Base-by-base conservation (phyloP, 2,888 invertebrate genomes). In the Kryphioiulus occultus region DNA sequence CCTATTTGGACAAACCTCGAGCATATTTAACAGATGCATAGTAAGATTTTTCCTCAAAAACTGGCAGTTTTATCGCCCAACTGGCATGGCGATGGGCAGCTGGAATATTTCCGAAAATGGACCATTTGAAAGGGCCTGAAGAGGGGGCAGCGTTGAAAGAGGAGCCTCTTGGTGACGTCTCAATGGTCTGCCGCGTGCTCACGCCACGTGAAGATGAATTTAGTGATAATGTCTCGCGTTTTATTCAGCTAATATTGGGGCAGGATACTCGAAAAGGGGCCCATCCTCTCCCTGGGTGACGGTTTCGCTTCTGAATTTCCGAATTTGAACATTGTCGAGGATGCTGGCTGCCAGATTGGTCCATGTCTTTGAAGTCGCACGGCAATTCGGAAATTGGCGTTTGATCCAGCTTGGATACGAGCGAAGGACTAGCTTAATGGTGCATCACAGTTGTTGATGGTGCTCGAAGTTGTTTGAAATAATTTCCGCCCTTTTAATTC, bases 131-230 rank as follows among this genome's bases (percentile, higher is more conserved):
- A 78, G 78, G 78, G 78, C 78, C 78, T 22, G n/a, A 68, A 30
- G 30, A 78, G 30, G 78, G 44, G 78, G 78, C n/a, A 19, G n/a
- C 44, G 10, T 0, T 78, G 78, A 78, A 78, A 78, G 78, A 78
- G 78, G 78, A 78, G 30, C 26, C 78, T 30, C 78, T 78, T 78
- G 2, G 78, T 78, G 78, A 78, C 78, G 78, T 78, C 78, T 78
- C 78, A 78, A 78, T 78, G 78, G 78, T 78, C 78, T 78, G 78
- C 78, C 78, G 78, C 78, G 78, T 78, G 78, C 78, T 78, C 78
- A 78, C 78, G 78, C 78, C 78, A 32, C 78, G 78, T 78, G 30
- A 78, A 78, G 78, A 78, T 78, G 78, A 78, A 78, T 78, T 78
- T 78, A 78, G 30, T 78, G 78, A 78, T 78, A 78, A 78, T 78